Base-by-base conservation (phyloP, 2,888 invertebrate species). In the Ceriagrion tenellum region DNA sequence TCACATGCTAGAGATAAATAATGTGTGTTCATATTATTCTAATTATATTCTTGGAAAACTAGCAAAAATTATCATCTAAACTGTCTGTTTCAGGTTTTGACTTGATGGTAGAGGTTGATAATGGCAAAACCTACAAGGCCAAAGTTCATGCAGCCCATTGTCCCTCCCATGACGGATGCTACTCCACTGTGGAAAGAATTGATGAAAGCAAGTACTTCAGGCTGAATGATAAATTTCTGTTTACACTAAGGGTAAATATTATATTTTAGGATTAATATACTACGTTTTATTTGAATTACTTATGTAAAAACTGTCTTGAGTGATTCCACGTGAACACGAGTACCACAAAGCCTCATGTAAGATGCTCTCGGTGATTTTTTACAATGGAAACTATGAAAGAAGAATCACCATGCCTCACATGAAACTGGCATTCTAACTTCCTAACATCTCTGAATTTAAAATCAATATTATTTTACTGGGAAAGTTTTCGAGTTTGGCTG, bases 151-250 rank as follows among this genome's bases (percentile, higher is more conserved):
- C 98, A 0, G 97, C 98, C 69, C 98, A 99, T 96, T 99, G 99
- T 96, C 99, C 99, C 0, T 99, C 99, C 16, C 98, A 98, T 96
- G 98, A 98, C 0, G 99, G 99, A 0, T 99, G 99, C 96, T 98
- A 99, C 35, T 98, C 98, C 0, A 97, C 99, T 0, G 97, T 99
- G 4, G 97, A 97, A 81, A 98, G 98, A 95, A 96, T 97, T 0
- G 98, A 98, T 95, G 98, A 98, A 26, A 98, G 98, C 96, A 97
- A 97, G 26, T 97, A 97, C 95, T 99, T 99, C 96, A 97, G 98
- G 13, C 97, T 99, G 30, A 98, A 98, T 0, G 98, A 99, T 96
- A 98, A 99, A 96, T 98, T 99, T 96, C 98, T 98, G 91, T 97
- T 99, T 23, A 98, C 98, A 0, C 97, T 99, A 95, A 98, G 98